These are phyloP conservation scores for Vespertilio murinus DNA, from an alignment of 2,797 vertebrate species.

Conservation along the genomic window DNA sequence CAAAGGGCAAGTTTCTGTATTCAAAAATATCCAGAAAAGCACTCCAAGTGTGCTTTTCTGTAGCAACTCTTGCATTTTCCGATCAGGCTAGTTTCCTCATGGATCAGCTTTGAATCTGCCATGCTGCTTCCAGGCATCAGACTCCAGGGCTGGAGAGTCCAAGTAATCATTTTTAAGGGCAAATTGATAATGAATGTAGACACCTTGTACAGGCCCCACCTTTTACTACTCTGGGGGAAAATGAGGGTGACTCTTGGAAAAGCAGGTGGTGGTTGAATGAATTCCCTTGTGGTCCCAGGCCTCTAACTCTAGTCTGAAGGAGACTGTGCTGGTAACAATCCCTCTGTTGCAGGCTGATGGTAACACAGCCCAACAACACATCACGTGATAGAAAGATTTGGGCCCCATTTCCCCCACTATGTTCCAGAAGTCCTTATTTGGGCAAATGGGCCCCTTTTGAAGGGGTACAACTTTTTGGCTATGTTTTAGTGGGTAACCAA, in stretches of 20 bases:
- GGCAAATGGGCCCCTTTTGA: neutral
- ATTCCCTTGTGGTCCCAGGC: neutral
- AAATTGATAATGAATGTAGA: neutral
- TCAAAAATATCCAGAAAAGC: neutral
- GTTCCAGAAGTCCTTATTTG: neutral
- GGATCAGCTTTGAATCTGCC: neutral
- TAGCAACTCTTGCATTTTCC: neutral
- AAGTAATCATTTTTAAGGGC: neutral
- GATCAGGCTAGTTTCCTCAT: neutral
- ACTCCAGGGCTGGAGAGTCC: neutral
- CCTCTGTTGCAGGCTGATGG: neutral
- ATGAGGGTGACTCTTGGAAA: neutral
- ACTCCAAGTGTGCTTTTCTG: neutral
- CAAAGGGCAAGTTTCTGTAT: conserved; percentile 1
- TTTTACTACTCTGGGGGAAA: neutral
- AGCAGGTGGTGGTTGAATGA: neutral
- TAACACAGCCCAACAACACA: neutral
- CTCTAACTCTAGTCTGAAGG: neutral
- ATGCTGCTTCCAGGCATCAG: neutral
- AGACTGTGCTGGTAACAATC: neutral
- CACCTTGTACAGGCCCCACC: neutral
- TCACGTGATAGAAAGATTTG: neutral
- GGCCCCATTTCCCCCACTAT: neutral
- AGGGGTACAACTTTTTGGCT: neutral
- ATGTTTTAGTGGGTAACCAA: neutral